Conservation (phyloP, 2,113 vertebrate genomes). For the Sigmodon hispidus region DNA sequence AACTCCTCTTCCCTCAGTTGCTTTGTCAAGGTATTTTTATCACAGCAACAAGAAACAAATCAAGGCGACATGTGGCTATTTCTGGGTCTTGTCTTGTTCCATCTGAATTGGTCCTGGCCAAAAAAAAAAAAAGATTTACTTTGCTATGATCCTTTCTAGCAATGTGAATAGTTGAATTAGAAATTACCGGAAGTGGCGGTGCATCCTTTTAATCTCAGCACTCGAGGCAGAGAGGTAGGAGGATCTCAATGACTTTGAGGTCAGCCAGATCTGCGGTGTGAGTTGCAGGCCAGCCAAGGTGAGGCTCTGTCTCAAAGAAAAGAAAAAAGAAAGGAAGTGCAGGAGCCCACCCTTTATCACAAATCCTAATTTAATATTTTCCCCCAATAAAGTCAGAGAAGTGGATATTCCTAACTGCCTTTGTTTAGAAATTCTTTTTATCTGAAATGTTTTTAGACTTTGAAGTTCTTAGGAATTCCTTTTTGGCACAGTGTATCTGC, state of each 20-base stretch:
- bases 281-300: not conserved
- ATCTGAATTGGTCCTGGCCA: not conserved
- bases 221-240: not conserved
- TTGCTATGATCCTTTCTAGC: not conserved
- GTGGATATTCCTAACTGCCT: not conserved
- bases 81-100: not conserved
- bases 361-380: conserved; percentile 9
- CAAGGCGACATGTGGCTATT: not conserved
- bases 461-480: conserved; percentile 70
- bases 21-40: not conserved
- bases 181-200: not conserved
- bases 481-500: conserved; percentile 62
- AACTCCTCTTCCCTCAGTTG: not conserved
- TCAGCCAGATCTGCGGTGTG: not conserved
- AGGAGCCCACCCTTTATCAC: not conserved
- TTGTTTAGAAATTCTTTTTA: conserved; percentile 60
- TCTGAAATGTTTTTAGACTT: conserved; percentile 65
- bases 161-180: not conserved
- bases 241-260: not conserved
- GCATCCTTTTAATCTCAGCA: not conserved
- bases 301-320: not conserved
- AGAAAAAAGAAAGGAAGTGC: not conserved
- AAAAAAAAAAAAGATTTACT: not conserved
- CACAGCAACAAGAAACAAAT: not conserved
- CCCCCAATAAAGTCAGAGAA: conserved; percentile 37